Evolutionary conservation across 2,113 vertebrate species (phyloP).

Genomic region (Chloropsis cyanopogon): DNA sequence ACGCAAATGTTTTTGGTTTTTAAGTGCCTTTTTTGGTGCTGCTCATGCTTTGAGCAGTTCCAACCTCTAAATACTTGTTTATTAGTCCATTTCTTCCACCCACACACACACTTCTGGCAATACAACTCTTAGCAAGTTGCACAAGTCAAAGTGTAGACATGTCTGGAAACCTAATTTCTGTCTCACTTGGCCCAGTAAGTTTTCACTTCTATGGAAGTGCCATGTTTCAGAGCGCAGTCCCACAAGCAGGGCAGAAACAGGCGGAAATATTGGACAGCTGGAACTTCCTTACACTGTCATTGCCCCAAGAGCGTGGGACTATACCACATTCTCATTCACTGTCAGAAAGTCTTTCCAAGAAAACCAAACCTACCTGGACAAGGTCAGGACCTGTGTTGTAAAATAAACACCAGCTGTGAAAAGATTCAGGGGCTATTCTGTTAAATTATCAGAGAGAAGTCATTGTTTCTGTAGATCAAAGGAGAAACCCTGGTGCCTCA

Average conservation of each 20-base stretch:
- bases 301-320: background rate
- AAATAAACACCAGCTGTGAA: background rate
- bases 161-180: background rate
- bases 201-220: background rate
- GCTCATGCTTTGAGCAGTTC: background rate
- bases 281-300: background rate
- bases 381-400: background rate
- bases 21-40: background rate
- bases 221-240: background rate
- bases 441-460: background rate
- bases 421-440: background rate
- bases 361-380: background rate
- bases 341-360: background rate
- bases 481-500: background rate
- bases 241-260: background rate
- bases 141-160: background rate
- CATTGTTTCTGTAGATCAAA: background rate
- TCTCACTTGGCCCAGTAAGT: background rate
- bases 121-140: background rate
- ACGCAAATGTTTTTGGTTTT: background rate
- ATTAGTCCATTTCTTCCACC: background rate
- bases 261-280: background rate
- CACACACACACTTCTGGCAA: background rate
- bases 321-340: background rate
- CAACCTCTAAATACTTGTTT: background rate